These are phyloP conservation scores for Platynereis dumerilii DNA, from an alignment of 2,888 invertebrate species.

Conservation along the genomic window DNA sequence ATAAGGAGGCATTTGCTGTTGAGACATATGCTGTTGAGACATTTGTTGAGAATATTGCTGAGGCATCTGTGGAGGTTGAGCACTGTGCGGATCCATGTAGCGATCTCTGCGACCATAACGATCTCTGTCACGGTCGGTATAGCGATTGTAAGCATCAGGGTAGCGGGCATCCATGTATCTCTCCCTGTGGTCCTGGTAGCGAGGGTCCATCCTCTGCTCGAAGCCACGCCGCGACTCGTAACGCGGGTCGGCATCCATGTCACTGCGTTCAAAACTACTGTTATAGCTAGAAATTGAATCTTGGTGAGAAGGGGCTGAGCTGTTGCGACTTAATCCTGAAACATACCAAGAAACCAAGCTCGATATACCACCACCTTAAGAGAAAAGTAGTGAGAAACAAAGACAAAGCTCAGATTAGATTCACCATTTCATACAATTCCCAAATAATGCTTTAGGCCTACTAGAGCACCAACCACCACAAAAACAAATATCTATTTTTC, in stretches of 20 bases:
- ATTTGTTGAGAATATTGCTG: too few species aligned
- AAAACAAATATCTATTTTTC: too few species aligned
- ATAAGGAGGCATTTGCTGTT: too few species aligned
- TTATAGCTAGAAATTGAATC: conserved; percentile 21
- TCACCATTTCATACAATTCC: too few species aligned
- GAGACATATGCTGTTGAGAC: too few species aligned
- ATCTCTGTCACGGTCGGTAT: neutral
- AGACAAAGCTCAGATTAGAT: too few species aligned
- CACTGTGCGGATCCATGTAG: neutral
- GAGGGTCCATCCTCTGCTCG: neutral
- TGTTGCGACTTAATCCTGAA: conserved; percentile 46
- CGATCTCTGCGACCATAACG: neutral
- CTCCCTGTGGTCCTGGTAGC: neutral
- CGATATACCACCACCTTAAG: too few species aligned
- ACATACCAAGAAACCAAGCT: neutral
- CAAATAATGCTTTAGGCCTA: too few species aligned
- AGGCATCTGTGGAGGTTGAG: neutral
- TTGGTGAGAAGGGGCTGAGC: conserved; percentile 41
- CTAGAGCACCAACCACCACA: too few species aligned
- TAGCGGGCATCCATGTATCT: neutral
- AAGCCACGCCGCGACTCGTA: neutral
- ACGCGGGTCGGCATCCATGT: neutral
- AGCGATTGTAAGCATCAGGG: neutral
- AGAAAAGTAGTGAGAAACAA: too few species aligned
- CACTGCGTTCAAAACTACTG: neutral